Base-by-base conservation (phyloP, 2,888 invertebrate species). In the Masnerella sp. region DNA sequence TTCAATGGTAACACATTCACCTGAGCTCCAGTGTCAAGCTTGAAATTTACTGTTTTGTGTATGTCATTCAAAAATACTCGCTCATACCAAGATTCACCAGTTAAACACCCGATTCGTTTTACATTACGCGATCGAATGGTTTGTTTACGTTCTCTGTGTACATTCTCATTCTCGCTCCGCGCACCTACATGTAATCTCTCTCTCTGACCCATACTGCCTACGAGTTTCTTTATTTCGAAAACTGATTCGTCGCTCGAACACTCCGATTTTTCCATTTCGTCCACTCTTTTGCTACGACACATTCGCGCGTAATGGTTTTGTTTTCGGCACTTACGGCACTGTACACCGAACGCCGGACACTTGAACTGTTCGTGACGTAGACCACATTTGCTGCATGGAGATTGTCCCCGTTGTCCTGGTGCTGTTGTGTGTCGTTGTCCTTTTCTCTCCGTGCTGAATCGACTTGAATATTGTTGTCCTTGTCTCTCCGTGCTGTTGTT, bases 231-330 rank as follows among this genome's bases (percentile, higher is more conserved):
- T 8, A 42, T 20, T 20, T 2, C 17, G 2, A 42, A 22, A 11
- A 43, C 32, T 11, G 34, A 49, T 18, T 47, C 34, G 2, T 17
- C 49, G 20, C 11, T 49, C 8, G 9, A 43, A 15, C 40, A 18
- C 22, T 34, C 20, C 15, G 20, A 59, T 25, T 45, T 28, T 38
- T 45, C 43, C 11, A 51, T 51, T 20, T 43, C 36, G 14, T 32
- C 20, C 5, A 49, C 49, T 56, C 42, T 49, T 32, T 42, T 68
- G 4, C 15, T 58, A 14, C 20, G 32, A 43, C 69, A 75, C 25
- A 71, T 62, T 32, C 45, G 61, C 25, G 76, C 65, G 40, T 56
- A 77, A 47, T 77, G 72, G 34, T 73, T 70, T 3, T 12, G 32
- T 51, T 56, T 65, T 3, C 36, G 25, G 43, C 74, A 77, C 7